Evolutionary conservation across 2,888 invertebrate genomes (phyloP).

Genomic region (Patella ulyssiponensis): DNA sequence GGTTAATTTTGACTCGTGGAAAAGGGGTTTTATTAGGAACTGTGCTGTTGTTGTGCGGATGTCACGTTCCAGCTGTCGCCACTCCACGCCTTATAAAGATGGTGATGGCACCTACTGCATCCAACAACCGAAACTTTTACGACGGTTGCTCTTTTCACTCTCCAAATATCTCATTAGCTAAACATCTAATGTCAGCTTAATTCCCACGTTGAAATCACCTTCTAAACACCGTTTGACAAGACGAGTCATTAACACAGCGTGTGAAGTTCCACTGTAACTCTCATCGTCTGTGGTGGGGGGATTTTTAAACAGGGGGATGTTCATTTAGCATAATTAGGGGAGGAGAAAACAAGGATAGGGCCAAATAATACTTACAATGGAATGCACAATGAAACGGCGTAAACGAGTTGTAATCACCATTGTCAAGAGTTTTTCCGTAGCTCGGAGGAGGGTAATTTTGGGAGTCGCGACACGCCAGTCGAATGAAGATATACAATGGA

Average conservation of each 20-base stretch:
- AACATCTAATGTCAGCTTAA: constrained; percentile 23
- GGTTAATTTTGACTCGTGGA: too few relatives aligned
- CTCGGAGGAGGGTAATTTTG: neutral
- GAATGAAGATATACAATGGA: constrained; percentile 16
- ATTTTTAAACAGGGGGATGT: constrained; percentile 23
- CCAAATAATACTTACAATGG: neutral
- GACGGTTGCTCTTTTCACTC: neutral
- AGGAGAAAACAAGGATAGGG: constrained; percentile 20
- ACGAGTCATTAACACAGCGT: constrained; percentile 22
- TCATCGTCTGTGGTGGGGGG: constrained; percentile 10
- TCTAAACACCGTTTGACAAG: constrained; percentile 22
- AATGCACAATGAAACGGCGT: neutral
- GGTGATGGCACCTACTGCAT: too few relatives aligned
- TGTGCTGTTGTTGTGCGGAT: too few relatives aligned
- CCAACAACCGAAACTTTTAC: too few relatives aligned
- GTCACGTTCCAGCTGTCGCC: too few relatives aligned
- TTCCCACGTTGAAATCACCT: constrained; percentile 12
- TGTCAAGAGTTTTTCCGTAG: constrained; percentile 6
- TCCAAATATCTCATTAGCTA: constrained; percentile 20
- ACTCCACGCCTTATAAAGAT: too few relatives aligned
- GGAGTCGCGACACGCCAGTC: constrained; percentile 17
- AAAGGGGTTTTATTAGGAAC: too few relatives aligned
- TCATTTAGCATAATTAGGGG: constrained; percentile 37
- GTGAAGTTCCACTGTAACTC: constrained; percentile 6
- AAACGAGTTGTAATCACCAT: neutral